Evolutionary conservation across 2,113 vertebrate species (phyloP), one percentile per base, ranked within the genome.

Genomic region (Agapornis roseicollis): DNA sequence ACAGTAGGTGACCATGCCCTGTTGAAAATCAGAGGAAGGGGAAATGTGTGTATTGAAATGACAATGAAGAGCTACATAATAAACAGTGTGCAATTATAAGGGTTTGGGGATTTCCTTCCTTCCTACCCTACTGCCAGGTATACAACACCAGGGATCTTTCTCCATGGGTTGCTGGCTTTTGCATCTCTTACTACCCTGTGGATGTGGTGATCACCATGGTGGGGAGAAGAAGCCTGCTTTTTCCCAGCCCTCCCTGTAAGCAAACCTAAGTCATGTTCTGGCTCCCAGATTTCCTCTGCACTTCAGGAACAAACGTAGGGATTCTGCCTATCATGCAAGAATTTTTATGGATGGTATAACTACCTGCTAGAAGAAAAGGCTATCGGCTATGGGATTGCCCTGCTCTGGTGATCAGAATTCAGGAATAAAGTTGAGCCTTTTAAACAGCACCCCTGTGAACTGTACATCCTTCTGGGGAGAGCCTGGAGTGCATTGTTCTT

Each of bases 161-260:
- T 56, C 15, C 18, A 6, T 0, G 4, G 14, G 35, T 8, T 46
- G 27, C 13, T 81, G 52, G 47, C 4, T 78, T 85, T 77, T 55
- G 16, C 17, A 33, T 39, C 41, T 24, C 35, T 35, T 61, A 33
- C 28, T 46, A 19, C 9, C 6, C 20, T 61, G 58, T 23, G 23
- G 5, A 73, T 27, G 0, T 46, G 29, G 9, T 17, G n/a, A 33
- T 50, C 22, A 33, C 20, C 20, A 56, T 24, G 9, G 56, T 24
- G 33, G n/a, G 11, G 14, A 3, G 1, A 1, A 29, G 65, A 37
- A 13, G 1, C 2, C 5, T 49, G 7, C 33, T 82, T 81, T 71
- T 82, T 63, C 29, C 16, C 16, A 80, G 7, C 22, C 11, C 11
- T 83, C 25, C 29, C 29, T 47, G 31, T 53, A 74, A 65, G 55